A percentile compares a stretch with the other conserved stretches of the same genome.
Evolutionary conservation across 2,113 vertebrate genomes (phyloP).

Genomic region (Mixornis gularis): DNA sequence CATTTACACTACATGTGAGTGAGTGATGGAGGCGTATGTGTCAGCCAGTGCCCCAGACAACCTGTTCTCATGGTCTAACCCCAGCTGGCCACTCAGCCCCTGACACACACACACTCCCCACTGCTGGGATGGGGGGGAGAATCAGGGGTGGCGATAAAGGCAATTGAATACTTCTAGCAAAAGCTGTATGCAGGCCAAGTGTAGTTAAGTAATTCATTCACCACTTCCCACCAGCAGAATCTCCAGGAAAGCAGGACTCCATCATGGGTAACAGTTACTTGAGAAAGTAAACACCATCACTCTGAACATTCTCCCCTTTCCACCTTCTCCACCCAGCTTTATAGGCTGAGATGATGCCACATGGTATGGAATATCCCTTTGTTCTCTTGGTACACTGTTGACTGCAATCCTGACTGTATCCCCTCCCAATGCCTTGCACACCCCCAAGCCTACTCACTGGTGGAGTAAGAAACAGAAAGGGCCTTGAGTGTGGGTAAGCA

Average conservation of each 20-base stretch:
- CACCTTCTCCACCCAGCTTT: not conserved
- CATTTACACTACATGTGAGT: not conserved
- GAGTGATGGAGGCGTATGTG: not conserved
- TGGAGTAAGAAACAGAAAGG: not conserved
- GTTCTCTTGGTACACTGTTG: not conserved
- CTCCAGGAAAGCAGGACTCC: not conserved
- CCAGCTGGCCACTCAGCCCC: not conserved
- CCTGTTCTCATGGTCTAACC: not conserved
- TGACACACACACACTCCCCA: not conserved
- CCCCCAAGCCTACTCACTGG: fast-evolving
- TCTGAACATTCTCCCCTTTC: not conserved
- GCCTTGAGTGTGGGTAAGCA: not conserved
- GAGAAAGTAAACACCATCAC: not conserved
- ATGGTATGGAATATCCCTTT: not conserved
- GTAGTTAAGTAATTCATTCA: not conserved
- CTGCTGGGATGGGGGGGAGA: not conserved
- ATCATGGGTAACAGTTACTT: fast-evolving
- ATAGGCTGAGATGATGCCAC: not conserved
- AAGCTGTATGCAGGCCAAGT: not conserved
- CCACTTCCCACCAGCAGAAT: not conserved
- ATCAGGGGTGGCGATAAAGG: fast-evolving
- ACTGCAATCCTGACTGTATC: not conserved
- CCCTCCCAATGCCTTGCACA: not conserved
- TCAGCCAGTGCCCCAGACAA: not conserved
- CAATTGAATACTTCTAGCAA: not conserved